These are phyloP conservation scores for Octonoba sinensis DNA, from an alignment of 2,888 invertebrate species.

Conservation along the genomic window DNA sequence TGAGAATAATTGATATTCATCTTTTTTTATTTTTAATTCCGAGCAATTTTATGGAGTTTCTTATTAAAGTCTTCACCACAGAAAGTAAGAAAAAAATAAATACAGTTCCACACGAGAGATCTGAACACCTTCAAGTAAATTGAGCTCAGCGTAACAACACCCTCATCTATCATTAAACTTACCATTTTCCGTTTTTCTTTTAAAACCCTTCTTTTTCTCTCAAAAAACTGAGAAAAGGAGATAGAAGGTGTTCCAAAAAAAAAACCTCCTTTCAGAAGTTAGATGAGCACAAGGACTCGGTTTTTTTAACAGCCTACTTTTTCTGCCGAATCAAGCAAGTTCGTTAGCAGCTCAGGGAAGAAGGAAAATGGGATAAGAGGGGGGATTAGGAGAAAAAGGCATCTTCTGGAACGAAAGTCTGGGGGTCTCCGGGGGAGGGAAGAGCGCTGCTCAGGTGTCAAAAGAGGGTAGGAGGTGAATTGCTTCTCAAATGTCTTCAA, in stretches of 20 bases:
- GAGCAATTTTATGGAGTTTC: too few species aligned
- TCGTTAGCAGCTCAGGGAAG: conserved; percentile 44
- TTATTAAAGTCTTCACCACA: too few species aligned
- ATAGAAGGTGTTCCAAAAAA: too few species aligned
- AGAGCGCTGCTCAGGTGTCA: conserved; percentile 56
- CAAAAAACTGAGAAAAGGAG: neutral
- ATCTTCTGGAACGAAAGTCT: neutral
- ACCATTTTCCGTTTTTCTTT: conserved; percentile 25
- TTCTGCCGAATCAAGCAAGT: conserved; percentile 27
- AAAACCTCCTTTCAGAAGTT: conserved; percentile 13
- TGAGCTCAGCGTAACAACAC: conserved; percentile 38
- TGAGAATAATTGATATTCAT: too few species aligned
- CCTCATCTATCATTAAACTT: conserved; percentile 56
- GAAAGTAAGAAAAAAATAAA: conserved; percentile 10
- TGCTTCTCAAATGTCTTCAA: conserved; percentile 42
- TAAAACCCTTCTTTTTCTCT: conserved; percentile 22
- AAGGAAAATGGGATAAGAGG: conserved; percentile 44
- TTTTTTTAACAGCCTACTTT: conserved; percentile 13
- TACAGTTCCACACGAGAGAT: conserved; percentile 24
- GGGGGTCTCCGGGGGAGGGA: conserved; percentile 20
- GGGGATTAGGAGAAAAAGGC: conserved; percentile 11
- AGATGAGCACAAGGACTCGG: conserved; percentile 22
- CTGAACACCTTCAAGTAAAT: conserved; percentile 34
- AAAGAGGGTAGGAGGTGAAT: conserved; percentile 31
- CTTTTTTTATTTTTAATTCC: too few species aligned